A percentile compares a stretch with the other conserved stretches of the same genome.
phyloP scores from a whole-genome alignment of 2,888 invertebrate species.

The Erebia epiphron region DNA sequence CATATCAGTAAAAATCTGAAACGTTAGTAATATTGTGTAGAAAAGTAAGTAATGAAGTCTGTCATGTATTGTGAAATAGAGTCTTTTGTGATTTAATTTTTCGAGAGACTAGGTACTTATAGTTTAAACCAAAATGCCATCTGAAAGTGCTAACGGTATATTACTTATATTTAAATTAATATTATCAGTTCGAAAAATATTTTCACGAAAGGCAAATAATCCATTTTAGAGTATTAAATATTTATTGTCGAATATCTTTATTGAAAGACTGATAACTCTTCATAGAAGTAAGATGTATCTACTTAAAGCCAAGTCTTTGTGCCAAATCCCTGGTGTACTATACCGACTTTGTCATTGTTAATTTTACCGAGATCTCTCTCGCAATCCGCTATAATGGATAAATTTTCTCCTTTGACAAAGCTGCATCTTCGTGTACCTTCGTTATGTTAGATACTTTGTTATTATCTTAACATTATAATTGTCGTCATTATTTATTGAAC shows the following conservation, averaged over 20 bases:
- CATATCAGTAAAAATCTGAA: conserved; percentile 35
- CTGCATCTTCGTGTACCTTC: conserved; percentile 37
- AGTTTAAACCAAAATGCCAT: background rate
- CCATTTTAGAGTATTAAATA: conserved; percentile 28
- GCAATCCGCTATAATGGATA: conserved; percentile 32
- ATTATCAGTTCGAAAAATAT: conserved; percentile 13
- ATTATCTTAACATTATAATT: conserved; percentile 39
- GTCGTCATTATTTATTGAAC: conserved; percentile 42
- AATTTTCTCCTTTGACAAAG: conserved; percentile 37
- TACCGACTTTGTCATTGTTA: conserved; percentile 40
- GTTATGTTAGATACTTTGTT: conserved; percentile 41
- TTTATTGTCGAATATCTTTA: conserved; percentile 47
- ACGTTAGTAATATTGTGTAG: conserved; percentile 31
- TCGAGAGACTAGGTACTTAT: background rate
- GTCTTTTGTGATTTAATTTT: conserved; percentile 23
- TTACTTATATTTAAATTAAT: too few species aligned
- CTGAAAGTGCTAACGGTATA: background rate
- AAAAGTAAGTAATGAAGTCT: conserved; percentile 28
- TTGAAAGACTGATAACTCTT: conserved; percentile 72
- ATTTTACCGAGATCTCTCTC: conserved; percentile 31
- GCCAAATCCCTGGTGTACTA: conserved; percentile 39
- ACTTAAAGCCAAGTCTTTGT: conserved; percentile 40
- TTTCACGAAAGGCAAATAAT: conserved; percentile 20
- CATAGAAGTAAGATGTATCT: conserved; percentile 43
- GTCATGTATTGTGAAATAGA: conserved; percentile 17